Conservation (phyloP, 2,113 vertebrate genomes). For the Holacanthus passer region DNA sequence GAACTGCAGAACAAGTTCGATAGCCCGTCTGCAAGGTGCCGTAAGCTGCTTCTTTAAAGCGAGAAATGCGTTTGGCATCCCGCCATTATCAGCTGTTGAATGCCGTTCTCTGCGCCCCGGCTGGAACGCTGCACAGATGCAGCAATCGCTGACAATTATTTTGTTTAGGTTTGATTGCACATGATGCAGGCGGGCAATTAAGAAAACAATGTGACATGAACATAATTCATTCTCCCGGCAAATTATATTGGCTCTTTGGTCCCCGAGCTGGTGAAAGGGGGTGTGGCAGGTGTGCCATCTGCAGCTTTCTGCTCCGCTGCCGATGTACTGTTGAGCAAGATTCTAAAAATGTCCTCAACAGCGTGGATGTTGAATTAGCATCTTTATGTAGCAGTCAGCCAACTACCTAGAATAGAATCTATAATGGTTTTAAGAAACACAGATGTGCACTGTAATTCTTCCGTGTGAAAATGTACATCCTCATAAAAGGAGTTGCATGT, state of each 20-base stretch:
- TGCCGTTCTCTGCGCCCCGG: conserved; percentile 2
- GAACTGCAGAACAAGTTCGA: neutral
- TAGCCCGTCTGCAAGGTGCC: neutral
- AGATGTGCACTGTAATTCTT: neutral
- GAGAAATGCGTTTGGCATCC: neutral
- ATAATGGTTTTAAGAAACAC: neutral
- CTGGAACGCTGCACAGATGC: conserved; percentile 52
- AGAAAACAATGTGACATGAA: conserved; percentile 58
- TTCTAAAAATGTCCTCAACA: neutral
- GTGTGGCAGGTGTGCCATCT: conserved; percentile 56
- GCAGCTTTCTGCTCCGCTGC: conserved; percentile 19
- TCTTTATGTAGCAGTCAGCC: neutral
- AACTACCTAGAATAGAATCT: neutral
- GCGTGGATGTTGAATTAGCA: neutral
- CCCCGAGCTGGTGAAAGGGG: conserved; percentile 3
- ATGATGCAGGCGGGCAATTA: conserved; percentile 70
- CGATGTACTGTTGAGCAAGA: conserved; percentile 25
- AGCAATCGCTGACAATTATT: conserved; percentile 58
- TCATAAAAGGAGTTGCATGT: neutral
- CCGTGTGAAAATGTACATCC: neutral
- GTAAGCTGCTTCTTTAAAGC: conserved; percentile 5
- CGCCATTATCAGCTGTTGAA: conserved; percentile 44
- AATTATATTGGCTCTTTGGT: conserved; percentile 50
- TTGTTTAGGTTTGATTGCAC: conserved; percentile 73
- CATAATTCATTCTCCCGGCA: conserved; percentile 47